Conservation (phyloP, 2,797 vertebrate genomes). For the Synanceia verrucosa region DNA sequence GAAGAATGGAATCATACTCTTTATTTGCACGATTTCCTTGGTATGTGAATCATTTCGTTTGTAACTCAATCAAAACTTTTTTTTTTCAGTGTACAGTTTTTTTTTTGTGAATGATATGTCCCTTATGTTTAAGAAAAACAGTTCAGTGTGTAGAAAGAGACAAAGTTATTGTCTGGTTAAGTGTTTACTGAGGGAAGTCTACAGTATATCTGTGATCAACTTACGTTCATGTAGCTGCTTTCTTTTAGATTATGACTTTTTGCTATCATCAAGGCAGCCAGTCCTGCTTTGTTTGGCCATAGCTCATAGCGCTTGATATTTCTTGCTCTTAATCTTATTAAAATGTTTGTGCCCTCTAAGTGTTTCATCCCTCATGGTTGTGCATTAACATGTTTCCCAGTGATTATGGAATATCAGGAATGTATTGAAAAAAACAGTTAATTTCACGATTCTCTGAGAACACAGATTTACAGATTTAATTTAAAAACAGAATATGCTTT, state of each 20-base stretch:
- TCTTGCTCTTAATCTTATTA: slow-evolving; percentile 72
- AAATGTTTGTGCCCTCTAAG: slow-evolving; percentile 68
- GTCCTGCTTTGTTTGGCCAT: slow-evolving; percentile 62
- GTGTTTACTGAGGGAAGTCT: slow-evolving; percentile 59
- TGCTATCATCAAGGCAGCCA: slow-evolving; percentile 60
- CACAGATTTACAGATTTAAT: neutral
- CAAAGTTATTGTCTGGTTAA: slow-evolving; percentile 51
- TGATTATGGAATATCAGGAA: neutral
- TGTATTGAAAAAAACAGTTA: neutral
- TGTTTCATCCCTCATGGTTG: neutral
- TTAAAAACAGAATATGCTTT: neutral
- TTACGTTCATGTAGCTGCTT: slow-evolving; percentile 56
- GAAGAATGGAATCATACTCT: slow-evolving; percentile 45
- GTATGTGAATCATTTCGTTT: slow-evolving; percentile 64
- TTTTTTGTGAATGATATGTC: slow-evolving; percentile 49
- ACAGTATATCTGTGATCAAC: slow-evolving; percentile 48
- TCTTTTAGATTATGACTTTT: slow-evolving; percentile 53
- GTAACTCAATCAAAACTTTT: slow-evolving; percentile 51
- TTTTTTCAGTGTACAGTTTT: slow-evolving; percentile 59
- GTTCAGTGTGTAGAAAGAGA: slow-evolving; percentile 48
- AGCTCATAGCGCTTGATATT: slow-evolving; percentile 40
- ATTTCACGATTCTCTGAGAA: neutral
- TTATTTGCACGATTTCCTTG: slow-evolving; percentile 70
- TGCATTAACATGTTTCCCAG: neutral
- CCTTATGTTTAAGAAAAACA: slow-evolving; percentile 37